Percentiles rank a stretch among this genome's conserved stretches.
Evolutionary conservation across 2,113 vertebrate species (phyloP).

Genomic region (Catharus bicknelli): DNA sequence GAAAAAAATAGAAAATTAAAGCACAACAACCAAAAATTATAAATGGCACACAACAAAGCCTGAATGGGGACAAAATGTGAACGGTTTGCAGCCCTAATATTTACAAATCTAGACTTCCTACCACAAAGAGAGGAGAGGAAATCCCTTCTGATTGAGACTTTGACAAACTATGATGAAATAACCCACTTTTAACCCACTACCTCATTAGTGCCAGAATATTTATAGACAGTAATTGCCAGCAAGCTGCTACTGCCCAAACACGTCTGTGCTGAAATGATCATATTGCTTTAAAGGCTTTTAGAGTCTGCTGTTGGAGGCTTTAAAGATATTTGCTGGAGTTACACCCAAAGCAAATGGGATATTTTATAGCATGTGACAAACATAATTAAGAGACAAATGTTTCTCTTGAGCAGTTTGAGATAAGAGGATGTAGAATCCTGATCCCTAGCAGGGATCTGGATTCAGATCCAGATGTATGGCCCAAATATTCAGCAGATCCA

Average conservation of each 20-base stretch:
- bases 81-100: not conserved
- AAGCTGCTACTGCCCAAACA: not conserved
- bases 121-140: slow-evolving; percentile 2
- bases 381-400: not conserved
- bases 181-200: not conserved
- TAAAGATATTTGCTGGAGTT: not conserved
- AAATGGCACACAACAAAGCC: not conserved
- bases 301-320: not conserved
- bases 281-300: not conserved
- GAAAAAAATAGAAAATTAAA: not conserved
- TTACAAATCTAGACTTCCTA: not conserved
- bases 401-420: not conserved
- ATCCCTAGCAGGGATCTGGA: not conserved
- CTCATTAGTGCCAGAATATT: not conserved
- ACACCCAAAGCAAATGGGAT: not conserved
- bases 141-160: not conserved
- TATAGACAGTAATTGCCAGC: not conserved
- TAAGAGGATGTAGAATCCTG: not conserved
- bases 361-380: not conserved
- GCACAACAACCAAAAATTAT: not conserved
- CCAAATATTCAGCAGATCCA: not conserved
- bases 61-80: not conserved
- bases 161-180: not conserved
- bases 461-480: not conserved
- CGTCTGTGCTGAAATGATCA: not conserved